Evolutionary conservation across 1,140 invertebrate genomes (phyloP), one percentile per base, ranked within the genome.

Genomic region (Euschistus heros): DNA sequence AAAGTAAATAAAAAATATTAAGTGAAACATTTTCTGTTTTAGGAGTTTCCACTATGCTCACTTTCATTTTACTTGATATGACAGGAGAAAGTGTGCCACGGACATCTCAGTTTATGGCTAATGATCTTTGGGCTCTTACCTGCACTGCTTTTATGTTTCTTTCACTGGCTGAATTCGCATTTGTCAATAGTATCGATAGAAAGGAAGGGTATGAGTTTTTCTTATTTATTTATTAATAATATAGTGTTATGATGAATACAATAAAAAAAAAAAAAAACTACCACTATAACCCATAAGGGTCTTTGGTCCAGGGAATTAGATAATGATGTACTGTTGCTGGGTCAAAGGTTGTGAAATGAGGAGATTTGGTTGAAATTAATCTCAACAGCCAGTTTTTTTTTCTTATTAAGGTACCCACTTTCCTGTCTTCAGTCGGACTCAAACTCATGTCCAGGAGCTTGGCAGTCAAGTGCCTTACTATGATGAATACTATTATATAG

Each of bases 121-220:
- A 89, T 68, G 89, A 92, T 74, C 85, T 92, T 50, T 92, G 91
- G 89, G 91, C 90, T 72, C 75, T 92, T n/a, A 87, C 84, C 0
- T 92, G 90, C 72, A 88, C 84, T 0, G 82, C 84, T 57, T 92
- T 92, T 71, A 87, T 92, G 42, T 92, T 92, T 72, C 83, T 87
- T 10, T 88, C 88, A 2, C 81, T 94, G 73, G 83, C 91, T 1
- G 90, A 93, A 70, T 93, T 92, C 71, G 89, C 89, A 8, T 88
- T 91, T 68, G 89, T 92, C 14, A 92, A 92, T 72, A 90, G 86
- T 0, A 91, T 92, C 71, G 91, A 89, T 80, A 78, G 89, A 50
- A 81, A 88, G 72, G 87, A 86, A 85, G 88, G 78, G 76, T 81
- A 77, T 30, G 15, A 24, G 10, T 44, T 59, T n/a, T 60, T 27